These are phyloP conservation scores for Eulemur coronatus DNA, from an alignment of 2,797 vertebrate genomes.

Conservation along the genomic window DNA sequence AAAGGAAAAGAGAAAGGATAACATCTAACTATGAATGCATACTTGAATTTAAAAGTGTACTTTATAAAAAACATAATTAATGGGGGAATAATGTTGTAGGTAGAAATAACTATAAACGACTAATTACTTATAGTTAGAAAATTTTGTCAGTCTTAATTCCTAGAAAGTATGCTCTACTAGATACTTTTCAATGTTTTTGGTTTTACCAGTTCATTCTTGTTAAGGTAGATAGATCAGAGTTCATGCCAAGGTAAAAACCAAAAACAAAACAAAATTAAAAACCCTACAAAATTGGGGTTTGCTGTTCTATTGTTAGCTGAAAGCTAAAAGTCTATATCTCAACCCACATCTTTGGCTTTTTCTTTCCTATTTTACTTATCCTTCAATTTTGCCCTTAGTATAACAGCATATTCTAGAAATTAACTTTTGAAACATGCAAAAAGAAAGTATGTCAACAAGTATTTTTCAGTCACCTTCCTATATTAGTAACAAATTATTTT, in stretches of 20 bases:
- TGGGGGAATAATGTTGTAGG: neutral
- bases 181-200: neutral
- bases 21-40: neutral
- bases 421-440: slow-evolving; percentile 23
- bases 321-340: neutral
- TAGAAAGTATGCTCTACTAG: neutral
- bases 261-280: neutral
- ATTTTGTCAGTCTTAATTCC: neutral
- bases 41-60: neutral
- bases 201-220: neutral
- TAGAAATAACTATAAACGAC: neutral
- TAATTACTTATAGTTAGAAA: neutral
- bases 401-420: slow-evolving; percentile 2
- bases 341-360: neutral
- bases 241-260: neutral
- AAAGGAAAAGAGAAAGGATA: neutral
- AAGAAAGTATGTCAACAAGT: slow-evolving; percentile 26
- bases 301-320: neutral
- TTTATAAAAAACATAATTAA: neutral
- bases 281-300: neutral
- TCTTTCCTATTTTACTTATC: neutral
- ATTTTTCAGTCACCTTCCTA: slow-evolving; percentile 38
- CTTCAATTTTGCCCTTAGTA: neutral
- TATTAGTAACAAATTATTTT: slow-evolving; percentile 67
- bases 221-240: neutral